Conservation (phyloP, 2,113 vertebrate genomes). For the Dryoscopus gambensis region DNA sequence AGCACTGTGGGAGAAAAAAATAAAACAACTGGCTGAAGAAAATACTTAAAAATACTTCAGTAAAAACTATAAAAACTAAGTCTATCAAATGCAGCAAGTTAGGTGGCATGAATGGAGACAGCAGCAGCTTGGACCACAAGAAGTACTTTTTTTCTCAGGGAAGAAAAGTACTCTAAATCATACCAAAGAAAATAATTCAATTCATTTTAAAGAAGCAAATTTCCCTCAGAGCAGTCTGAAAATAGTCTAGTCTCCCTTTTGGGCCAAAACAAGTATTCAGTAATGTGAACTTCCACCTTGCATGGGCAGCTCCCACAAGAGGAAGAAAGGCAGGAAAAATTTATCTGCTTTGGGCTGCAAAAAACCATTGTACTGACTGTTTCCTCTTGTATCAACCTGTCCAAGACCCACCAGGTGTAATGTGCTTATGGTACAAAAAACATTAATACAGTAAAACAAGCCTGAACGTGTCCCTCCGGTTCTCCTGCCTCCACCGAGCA, state of each 20-base stretch:
- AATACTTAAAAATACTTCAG: background rate
- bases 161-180: background rate
- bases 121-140: background rate
- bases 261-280: background rate
- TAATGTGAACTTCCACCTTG: background rate
- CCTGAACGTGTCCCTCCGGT: accelerated
- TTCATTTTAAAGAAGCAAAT: background rate
- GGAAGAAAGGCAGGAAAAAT: background rate
- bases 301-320: background rate
- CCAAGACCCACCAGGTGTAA: too few species aligned
- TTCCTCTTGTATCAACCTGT: background rate
- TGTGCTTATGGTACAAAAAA: background rate
- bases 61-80: background rate
- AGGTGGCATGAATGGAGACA: background rate
- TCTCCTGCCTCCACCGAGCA: background rate
- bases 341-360: background rate
- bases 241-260: background rate
- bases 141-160: background rate
- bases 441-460: accelerated
- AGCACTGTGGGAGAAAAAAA: background rate
- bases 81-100: background rate
- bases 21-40: background rate
- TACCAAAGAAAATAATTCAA: background rate
- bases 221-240: background rate
- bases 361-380: background rate